Evolutionary conservation across 2,888 invertebrate species (phyloP).

Genomic region (Hipparchia semele): DNA sequence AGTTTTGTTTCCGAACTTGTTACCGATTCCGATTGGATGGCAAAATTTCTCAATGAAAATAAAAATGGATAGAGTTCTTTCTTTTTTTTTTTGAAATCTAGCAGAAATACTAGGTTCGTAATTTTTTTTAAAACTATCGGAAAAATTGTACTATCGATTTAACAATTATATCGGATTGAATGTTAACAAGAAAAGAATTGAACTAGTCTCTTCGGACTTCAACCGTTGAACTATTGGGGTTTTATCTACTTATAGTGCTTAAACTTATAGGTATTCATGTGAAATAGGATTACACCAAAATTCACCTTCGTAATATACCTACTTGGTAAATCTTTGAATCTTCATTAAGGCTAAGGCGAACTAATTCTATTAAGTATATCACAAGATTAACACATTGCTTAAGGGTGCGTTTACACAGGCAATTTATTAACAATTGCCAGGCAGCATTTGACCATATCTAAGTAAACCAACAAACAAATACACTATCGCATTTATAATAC

Average conservation of each 20-base stretch:
- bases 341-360: conserved; percentile 10
- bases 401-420: neutral
- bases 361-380: conserved; percentile 25
- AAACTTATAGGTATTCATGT: conserved; percentile 5
- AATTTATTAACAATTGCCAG: too few species aligned
- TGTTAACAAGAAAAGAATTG: too few species aligned
- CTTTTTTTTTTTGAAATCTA: neutral
- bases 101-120: neutral
- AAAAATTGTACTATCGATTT: neutral
- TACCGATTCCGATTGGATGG: conserved; percentile 16
- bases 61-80: neutral
- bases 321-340: conserved; percentile 13
- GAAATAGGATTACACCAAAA: conserved; percentile 8
- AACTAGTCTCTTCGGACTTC: too few species aligned
- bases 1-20: conserved; percentile 27
- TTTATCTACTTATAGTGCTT: too few species aligned
- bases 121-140: neutral
- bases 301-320: neutral
- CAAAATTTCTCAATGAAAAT: conserved; percentile 18
- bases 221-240: too few species aligned
- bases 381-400: neutral
- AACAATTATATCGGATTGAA: neutral
- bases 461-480: too few species aligned
- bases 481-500: too few species aligned
- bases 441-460: too few species aligned